Evolutionary conservation across 2,888 invertebrate species (phyloP).

Genomic region (Melikaiella ostensackeni): DNA sequence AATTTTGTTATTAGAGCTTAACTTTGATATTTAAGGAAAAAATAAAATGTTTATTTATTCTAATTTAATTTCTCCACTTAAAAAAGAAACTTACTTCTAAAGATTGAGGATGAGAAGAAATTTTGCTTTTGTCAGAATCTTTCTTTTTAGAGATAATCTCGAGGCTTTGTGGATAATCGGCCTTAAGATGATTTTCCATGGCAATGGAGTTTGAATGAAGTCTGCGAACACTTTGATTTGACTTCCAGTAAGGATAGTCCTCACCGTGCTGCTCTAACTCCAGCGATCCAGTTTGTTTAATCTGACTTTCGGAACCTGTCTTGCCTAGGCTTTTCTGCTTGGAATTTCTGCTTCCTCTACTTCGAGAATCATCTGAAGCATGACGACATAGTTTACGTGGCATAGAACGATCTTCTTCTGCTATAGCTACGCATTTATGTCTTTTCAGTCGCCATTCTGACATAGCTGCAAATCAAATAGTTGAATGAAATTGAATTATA

Average conservation of each 20-base stretch:
- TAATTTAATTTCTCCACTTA: too few species aligned
- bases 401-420: constrained; percentile 66
- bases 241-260: constrained; percentile 73
- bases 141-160: constrained; percentile 73
- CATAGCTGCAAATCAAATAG: constrained; percentile 36
- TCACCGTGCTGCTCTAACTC: constrained; percentile 77
- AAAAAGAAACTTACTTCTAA: constrained; percentile 66
- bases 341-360: constrained; percentile 66
- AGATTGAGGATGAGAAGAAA: constrained; percentile 74
- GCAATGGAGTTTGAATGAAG: constrained; percentile 71
- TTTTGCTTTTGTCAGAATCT: constrained; percentile 72
- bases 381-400: constrained; percentile 69
- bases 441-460: constrained; percentile 66
- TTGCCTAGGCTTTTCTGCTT: constrained; percentile 74
- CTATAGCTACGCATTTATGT: constrained; percentile 66
- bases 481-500: neutral
- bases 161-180: constrained; percentile 74
- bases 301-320: constrained; percentile 77
- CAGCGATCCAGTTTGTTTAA: constrained; percentile 80
- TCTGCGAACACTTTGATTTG: constrained; percentile 71
- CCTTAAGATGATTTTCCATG: constrained; percentile 69
- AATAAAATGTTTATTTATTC: too few species aligned
- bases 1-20: too few species aligned
- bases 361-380: constrained; percentile 71
- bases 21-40: too few species aligned